Evolutionary conservation across 2,797 vertebrate species (phyloP).

Genomic region (Morelia viridis): DNA sequence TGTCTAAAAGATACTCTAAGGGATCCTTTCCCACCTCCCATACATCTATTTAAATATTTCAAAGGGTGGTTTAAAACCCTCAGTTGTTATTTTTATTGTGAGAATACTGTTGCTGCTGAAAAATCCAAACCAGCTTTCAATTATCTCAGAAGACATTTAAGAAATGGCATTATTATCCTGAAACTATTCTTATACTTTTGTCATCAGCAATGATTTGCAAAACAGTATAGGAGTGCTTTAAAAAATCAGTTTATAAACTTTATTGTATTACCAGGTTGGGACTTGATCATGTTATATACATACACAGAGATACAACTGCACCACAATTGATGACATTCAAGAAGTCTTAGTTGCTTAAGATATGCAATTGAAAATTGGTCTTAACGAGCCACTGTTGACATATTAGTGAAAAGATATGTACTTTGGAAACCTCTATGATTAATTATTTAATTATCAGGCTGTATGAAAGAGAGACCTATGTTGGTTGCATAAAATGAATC

Average conservation of each 20-base stretch:
- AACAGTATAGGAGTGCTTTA: conserved; percentile 70
- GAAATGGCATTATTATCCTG: conserved; percentile 54
- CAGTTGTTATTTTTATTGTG: conserved; percentile 43
- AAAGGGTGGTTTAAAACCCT: conserved; percentile 52
- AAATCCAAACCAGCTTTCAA: background rate
- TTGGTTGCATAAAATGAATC: conserved; percentile 66
- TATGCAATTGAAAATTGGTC: conserved; percentile 67
- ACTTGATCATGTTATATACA: conserved; percentile 70
- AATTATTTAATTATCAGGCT: conserved; percentile 68
- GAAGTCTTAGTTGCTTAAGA: conserved; percentile 62
- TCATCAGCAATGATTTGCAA: conserved; percentile 70
- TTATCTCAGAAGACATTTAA: conserved; percentile 57
- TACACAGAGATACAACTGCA: conserved; percentile 71
- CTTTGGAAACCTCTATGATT: conserved; percentile 64
- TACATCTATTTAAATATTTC: conserved; percentile 51
- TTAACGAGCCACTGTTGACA: conserved; percentile 57
- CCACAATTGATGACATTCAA: conserved; percentile 63
- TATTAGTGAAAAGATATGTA: conserved; percentile 64
- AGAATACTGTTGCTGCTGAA: no score
- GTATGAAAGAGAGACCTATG: conserved; percentile 61
- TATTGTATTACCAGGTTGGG: conserved; percentile 68
- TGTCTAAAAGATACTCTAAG: conserved; percentile 60
- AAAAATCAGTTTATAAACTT: conserved; percentile 68
- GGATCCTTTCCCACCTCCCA: conserved; percentile 40
- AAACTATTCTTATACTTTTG: conserved; percentile 59